These are phyloP conservation scores for Sarcophaga caerulescens DNA, from an alignment of 2,888 invertebrate genomes.

Conservation along the genomic window DNA sequence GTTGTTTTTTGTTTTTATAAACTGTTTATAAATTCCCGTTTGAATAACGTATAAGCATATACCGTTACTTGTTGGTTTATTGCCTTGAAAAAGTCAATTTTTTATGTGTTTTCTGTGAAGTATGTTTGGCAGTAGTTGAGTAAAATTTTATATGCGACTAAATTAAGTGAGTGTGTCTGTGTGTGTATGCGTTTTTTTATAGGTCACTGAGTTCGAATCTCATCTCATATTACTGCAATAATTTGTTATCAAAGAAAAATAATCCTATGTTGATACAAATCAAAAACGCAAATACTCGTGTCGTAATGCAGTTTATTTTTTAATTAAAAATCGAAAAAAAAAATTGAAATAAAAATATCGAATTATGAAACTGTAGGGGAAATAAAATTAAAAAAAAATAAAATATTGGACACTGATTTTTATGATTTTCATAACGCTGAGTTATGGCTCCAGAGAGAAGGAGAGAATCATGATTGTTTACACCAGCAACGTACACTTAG, in stretches of 20 bases:
- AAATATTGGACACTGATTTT: background rate
- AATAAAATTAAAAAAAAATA: background rate
- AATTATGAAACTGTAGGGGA: background rate
- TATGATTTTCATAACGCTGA: too few relatives aligned
- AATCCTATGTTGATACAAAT: background rate
- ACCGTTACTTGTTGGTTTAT: too few relatives aligned
- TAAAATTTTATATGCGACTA: background rate
- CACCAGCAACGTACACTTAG: too few relatives aligned
- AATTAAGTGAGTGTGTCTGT: background rate
- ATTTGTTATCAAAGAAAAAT: background rate
- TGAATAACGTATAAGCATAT: too few relatives aligned
- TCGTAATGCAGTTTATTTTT: background rate
- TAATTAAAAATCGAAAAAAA: background rate
- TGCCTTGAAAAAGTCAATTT: background rate
- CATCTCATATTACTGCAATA: constrained; percentile 2
- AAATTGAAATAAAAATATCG: background rate
- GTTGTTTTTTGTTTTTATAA: background rate
- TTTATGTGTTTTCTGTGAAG: background rate
- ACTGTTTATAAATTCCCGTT: too few relatives aligned
- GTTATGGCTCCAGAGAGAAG: too few relatives aligned
- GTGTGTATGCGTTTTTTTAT: constrained; percentile 19
- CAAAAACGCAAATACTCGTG: background rate
- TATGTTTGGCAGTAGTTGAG: background rate
- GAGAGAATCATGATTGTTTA: too few relatives aligned
- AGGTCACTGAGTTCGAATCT: constrained; percentile 45